phyloP scores from a whole-genome alignment of 2,888 invertebrate species.

The Aphelenchoides bicaudatus region DNA sequence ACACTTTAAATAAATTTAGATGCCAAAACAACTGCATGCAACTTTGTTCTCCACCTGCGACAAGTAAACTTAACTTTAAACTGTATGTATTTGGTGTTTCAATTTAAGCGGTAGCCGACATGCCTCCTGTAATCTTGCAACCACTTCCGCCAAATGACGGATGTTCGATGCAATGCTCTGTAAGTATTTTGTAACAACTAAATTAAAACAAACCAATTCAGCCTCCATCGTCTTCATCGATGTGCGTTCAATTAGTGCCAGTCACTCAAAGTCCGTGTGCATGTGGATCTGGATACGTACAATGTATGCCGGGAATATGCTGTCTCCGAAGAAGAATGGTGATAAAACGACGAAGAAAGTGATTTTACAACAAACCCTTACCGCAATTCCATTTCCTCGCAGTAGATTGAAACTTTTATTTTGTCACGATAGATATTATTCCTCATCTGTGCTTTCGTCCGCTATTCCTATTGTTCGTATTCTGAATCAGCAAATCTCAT shows the following conservation, averaged over 20 bases:
- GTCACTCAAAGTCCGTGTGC: constrained; percentile 34
- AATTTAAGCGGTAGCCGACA: no score
- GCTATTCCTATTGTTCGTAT: no score
- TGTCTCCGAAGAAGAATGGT: constrained; percentile 45
- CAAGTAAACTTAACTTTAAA: no score
- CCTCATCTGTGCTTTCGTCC: no score
- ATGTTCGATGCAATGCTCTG: constrained; percentile 38
- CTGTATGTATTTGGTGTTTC: no score
- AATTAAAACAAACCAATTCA: constrained; percentile 30
- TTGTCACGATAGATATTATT: no score
- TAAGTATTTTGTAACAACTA: constrained; percentile 20
- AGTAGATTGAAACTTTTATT: no score
- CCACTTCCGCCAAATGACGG: constrained; percentile 26
- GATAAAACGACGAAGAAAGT: constrained; percentile 5
- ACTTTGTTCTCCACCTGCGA: constrained; percentile 20
- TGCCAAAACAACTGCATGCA: constrained; percentile 27
- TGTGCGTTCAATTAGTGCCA: constrained; percentile 27
- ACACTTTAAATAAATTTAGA: no score
- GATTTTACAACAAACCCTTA: no score
- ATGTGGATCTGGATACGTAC: constrained; percentile 51
- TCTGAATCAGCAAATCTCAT: no score
- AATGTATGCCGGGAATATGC: constrained; percentile 57
- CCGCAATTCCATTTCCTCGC: no score
- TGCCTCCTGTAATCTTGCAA: constrained; percentile 25
- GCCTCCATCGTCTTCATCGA: constrained; percentile 27